Evolutionary conservation across 2,888 invertebrate species (phyloP).

Genomic region (Noctua comes): DNA sequence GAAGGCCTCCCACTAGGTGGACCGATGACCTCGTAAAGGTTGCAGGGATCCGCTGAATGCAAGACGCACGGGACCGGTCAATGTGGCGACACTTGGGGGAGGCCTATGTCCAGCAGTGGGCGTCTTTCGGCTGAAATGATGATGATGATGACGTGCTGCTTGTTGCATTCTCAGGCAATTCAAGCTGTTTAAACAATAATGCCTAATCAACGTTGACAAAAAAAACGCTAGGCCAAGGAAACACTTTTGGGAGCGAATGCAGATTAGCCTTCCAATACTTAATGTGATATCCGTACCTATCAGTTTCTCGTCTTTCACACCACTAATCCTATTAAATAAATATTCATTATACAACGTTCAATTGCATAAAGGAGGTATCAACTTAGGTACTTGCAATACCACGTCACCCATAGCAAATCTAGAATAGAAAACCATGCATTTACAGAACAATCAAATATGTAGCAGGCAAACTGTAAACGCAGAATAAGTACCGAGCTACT

Average conservation of each 20-base stretch:
- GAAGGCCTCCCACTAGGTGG: no score
- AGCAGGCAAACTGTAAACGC: neutral
- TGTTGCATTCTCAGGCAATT: neutral
- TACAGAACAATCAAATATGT: constrained; percentile 21
- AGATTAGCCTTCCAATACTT: neutral
- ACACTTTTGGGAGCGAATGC: constrained; percentile 2
- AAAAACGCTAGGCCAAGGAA: neutral
- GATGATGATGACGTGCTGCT: no score
- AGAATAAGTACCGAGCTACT: neutral
- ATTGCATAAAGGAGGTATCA: neutral
- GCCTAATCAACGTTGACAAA: neutral
- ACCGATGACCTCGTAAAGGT: no score
- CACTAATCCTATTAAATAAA: neutral
- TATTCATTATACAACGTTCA: neutral
- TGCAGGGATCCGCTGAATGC: no score
- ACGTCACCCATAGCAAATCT: neutral
- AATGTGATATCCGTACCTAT: neutral
- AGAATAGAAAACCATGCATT: constrained; percentile 23
- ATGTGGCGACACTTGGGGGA: no score
- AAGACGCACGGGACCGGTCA: no score
- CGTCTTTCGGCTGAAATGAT: no score
- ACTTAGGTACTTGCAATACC: neutral
- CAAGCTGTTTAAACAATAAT: neutral
- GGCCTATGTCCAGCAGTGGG: no score
- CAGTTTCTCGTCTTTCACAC: neutral